Evolutionary conservation across 2,888 invertebrate genomes (phyloP), one percentile per base, ranked within the genome.

Genomic region (Homarus gammarus): DNA sequence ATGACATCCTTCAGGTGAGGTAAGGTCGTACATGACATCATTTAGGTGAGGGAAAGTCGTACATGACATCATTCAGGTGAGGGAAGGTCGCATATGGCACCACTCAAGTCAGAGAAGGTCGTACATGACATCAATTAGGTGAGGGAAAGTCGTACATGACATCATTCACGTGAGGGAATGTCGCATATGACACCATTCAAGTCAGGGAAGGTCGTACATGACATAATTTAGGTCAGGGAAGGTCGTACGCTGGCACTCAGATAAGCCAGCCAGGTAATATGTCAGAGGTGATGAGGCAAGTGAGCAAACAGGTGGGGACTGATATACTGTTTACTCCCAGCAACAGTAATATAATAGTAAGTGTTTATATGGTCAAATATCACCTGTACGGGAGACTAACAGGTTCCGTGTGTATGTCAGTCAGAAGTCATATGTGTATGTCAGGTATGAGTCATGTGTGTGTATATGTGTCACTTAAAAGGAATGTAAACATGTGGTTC

Each of bases 381-480:
- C n/a, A n/a, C n/a, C n/a, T n/a, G n/a, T n/a, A n/a, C n/a, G n/a
- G n/a, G n/a, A n/a, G n/a, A n/a, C n/a, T n/a, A n/a, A n/a, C n/a
- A n/a, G n/a, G n/a, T n/a, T n/a, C n/a, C n/a, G n/a, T 68, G 68
- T 68, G 68, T 68, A 31, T 15, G 68, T 68, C 27, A 10, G 68
- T 68, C 27, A 10, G 68, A 10, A 3, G 5, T 5, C 18, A 18
- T 68, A 18, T 68, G 68, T 68, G 68, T 68, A 18, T 36, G 73
- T 36, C n/a, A n/a, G n/a, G n/a, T n/a, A n/a, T n/a, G n/a, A n/a
- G n/a, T n/a, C n/a, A 22, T 68, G 68, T 68, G 68, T 68, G 68
- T 68, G 68, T 68, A 18, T 68, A 18, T 68, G 68, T 68, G 68
- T 68, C 8, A 10, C 8, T 68, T 5, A 27, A 27, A 31, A 15